Evolutionary conservation across 1,140 invertebrate genomes (phyloP), one percentile per base, ranked within the genome.

Genomic region (Acromyrmex echinatior): DNA sequence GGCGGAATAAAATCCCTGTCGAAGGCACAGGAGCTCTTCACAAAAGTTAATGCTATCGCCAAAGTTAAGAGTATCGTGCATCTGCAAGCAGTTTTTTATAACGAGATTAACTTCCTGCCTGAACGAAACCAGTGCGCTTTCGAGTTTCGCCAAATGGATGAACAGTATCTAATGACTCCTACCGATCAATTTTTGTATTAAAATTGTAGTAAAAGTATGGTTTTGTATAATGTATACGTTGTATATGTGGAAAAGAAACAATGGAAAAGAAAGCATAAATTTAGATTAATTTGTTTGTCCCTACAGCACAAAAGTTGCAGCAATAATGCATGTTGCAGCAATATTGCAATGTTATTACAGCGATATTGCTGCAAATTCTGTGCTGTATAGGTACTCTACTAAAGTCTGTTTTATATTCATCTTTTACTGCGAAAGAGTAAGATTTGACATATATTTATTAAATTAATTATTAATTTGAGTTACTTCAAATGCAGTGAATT

Each of bases 81-180:
- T 92, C 96, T 97, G 89, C 96, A 97, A 95, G 95, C 91, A 90
- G 78, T 93, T 86, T 93, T 97, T 0, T 98, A 97, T 86, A 96
- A 98, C 90, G 96, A 97, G 84, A 95, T 98, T 4, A 96, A 97
- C 39, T 96, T 97, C 87, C 95, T 96, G 28, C 95, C 93, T 28
- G 96, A 97, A 88, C 96, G 97, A 86, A 98, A 98, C 93, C 97
- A 97, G 86, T 97, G 96, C 92, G 97, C 97, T 0, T 97, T 97
- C 87, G 97, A 97, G 94, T 98, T 97, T 89, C 95, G 97, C 53
- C 96, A 97, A 82, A 94, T 98, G 1, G 96, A 97, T 93, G 96
- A 97, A 91, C 96, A 97, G 90, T 96, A 96, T 93, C 96, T 96
- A 10, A 96, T 94, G 0, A 95, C 95, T 91, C 74, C 87, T 12